Evolutionary conservation across 2,888 invertebrate genomes (phyloP).

Genomic region (Amblyjoppa proteus): DNA sequence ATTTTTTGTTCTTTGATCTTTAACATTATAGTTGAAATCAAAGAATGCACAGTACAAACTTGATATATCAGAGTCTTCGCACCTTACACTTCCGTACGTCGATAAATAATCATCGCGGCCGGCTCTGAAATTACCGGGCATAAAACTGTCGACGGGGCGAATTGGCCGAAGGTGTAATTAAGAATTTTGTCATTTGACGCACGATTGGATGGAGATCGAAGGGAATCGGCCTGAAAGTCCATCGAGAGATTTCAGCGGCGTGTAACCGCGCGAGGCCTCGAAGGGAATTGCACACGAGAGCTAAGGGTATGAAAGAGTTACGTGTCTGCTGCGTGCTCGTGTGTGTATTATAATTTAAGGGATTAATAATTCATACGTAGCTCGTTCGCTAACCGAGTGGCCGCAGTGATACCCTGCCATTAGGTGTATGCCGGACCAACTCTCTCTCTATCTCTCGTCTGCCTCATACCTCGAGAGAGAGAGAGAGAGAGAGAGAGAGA

Average conservation of each 20-base stretch:
- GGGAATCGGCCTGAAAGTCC: slow-evolving; percentile 8
- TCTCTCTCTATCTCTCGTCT: slow-evolving; percentile 8
- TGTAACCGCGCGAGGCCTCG: slow-evolving; percentile 44
- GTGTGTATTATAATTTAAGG: slow-evolving; percentile 73
- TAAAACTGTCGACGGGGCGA: slow-evolving; percentile 68
- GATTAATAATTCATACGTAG: slow-evolving; percentile 80
- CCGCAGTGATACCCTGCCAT: slow-evolving; percentile 71
- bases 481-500: not conserved
- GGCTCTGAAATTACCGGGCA: slow-evolving; percentile 63
- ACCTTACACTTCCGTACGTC: not conserved
- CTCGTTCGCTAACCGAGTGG: slow-evolving; percentile 61
- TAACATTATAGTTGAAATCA: not conserved
- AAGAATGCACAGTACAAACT: not conserved
- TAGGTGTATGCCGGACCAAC: slow-evolving; percentile 55
- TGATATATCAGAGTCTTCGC: not conserved
- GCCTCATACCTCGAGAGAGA: slow-evolving; percentile 31
- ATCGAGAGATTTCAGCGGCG: slow-evolving; percentile 40
- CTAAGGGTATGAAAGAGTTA: slow-evolving; percentile 44
- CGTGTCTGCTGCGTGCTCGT: slow-evolving; percentile 56
- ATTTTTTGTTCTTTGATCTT: too few species aligned
- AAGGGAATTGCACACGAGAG: slow-evolving; percentile 21
- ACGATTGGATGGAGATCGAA: slow-evolving; percentile 22
- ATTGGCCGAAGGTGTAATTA: slow-evolving; percentile 70
- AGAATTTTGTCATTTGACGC: slow-evolving; percentile 74
- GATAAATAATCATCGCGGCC: slow-evolving; percentile 19